A percentile compares a stretch with the other conserved stretches of the same genome.
Evolutionary conservation across 2,797 vertebrate species (phyloP).

Genomic region (Aulostomus chinensis): DNA sequence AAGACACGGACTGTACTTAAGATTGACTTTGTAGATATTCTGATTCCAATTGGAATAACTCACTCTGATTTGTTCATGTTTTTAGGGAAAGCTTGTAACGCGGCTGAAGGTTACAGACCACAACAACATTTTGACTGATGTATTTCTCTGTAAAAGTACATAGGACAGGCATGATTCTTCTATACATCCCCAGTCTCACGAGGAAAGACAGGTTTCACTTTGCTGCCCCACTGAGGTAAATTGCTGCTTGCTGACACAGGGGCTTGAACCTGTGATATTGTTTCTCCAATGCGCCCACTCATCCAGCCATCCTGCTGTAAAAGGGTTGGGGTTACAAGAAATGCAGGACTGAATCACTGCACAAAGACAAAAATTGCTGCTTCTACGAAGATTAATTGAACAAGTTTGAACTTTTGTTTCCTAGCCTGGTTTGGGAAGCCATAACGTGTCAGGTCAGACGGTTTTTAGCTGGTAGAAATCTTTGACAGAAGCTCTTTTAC

Average conservation of each 20-base stretch:
- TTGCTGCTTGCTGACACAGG: slow-evolving; percentile 1
- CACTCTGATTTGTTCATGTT: not conserved
- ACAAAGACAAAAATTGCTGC: slow-evolving; percentile 13
- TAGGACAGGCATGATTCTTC: too few species aligned
- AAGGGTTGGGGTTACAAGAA: slow-evolving; percentile 10
- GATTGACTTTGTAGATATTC: slow-evolving; percentile 4
- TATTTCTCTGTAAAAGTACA: too few species aligned
- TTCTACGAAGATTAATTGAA: slow-evolving; percentile 18
- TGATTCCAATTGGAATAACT: not conserved
- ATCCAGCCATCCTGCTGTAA: slow-evolving; percentile 11
- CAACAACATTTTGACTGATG: too few species aligned
- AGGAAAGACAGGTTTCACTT: too few species aligned
- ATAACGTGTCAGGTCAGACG: slow-evolving; percentile 9
- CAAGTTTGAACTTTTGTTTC: slow-evolving; percentile 21
- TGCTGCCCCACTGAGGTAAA: too few species aligned
- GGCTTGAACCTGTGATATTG: not conserved
- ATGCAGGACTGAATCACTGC: slow-evolving; percentile 1
- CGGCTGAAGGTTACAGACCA: too few species aligned
- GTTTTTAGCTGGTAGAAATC: slow-evolving; percentile 6
- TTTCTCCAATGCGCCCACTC: slow-evolving; percentile 7
- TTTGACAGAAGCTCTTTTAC: not conserved
- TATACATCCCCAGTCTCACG: too few species aligned
- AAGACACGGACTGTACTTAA: not conserved
- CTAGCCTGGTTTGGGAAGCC: not conserved
- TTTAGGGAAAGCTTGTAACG: too few species aligned